These are phyloP conservation scores for Danionella cerebrum DNA, from an alignment of 2,113 vertebrate species.

Conservation along the genomic window DNA sequence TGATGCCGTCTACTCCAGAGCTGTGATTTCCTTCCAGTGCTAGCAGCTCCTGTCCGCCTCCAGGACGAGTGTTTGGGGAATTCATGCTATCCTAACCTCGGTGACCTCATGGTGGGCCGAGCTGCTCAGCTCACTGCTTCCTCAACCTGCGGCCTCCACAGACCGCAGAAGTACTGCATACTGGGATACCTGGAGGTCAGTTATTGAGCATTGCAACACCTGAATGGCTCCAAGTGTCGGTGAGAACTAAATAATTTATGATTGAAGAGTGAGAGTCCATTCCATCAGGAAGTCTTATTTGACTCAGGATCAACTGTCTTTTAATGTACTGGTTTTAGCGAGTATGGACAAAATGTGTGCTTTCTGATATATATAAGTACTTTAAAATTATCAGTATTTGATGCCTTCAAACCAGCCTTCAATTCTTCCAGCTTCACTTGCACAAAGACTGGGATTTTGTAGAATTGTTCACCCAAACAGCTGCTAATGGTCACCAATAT, in stretches of 20 bases:
- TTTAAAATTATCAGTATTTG: too few species aligned
- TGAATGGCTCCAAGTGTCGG: not conserved
- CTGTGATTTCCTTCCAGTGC: slow-evolving; percentile 52
- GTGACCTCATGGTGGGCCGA: slow-evolving; percentile 76
- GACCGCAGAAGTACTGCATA: slow-evolving; percentile 80
- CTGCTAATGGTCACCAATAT: too few species aligned
- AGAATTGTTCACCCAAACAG: too few species aligned
- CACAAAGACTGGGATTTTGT: too few species aligned
- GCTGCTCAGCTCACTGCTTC: slow-evolving; percentile 65
- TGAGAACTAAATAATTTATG: not conserved
- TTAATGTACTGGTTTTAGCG: too few species aligned
- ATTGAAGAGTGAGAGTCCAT: not conserved
- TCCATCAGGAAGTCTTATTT: too few species aligned
- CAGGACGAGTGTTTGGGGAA: slow-evolving; percentile 57
- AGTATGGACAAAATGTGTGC: too few species aligned
- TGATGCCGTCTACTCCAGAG: too few species aligned
- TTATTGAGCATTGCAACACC: slow-evolving; percentile 7
- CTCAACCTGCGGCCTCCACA: slow-evolving; percentile 71
- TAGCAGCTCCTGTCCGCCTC: slow-evolving; percentile 46
- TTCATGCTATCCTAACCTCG: slow-evolving; percentile 63
- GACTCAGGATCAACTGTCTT: too few species aligned
- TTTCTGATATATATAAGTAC: too few species aligned
- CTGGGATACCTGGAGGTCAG: slow-evolving; percentile 80
- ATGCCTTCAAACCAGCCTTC: too few species aligned
- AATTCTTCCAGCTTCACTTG: too few species aligned